Conservation (phyloP, 1,140 invertebrate species). For the Asobara japonica region DNA sequence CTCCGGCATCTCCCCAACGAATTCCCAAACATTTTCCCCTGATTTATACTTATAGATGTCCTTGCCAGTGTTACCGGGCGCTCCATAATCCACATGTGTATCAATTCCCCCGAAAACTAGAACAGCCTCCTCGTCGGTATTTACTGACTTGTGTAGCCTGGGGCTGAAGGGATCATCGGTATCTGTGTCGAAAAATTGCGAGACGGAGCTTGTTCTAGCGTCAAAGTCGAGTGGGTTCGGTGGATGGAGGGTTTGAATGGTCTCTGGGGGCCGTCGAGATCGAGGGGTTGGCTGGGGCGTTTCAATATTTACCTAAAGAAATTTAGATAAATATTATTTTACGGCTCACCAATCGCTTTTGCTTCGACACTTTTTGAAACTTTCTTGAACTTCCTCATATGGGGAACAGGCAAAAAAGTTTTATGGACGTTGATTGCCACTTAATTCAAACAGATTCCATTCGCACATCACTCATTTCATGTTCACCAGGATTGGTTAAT, state of each 20-base stretch:
- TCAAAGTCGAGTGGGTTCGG: constrained; percentile 31
- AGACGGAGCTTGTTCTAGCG: constrained; percentile 31
- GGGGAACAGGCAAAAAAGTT: too few species aligned
- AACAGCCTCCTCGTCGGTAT: constrained; percentile 60
- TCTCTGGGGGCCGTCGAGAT: background rate
- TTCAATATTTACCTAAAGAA: constrained; percentile 17
- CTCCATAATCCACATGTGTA: constrained; percentile 66
- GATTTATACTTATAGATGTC: constrained; percentile 69
- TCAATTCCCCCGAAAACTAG: constrained; percentile 72
- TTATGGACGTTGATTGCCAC: too few species aligned
- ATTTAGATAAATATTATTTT: too few species aligned
- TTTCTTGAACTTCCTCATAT: too few species aligned
- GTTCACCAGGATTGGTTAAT: too few species aligned
- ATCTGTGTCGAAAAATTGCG: constrained; percentile 35
- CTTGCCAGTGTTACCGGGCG: constrained; percentile 67
- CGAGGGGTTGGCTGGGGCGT: constrained; percentile 22
- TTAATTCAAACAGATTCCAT: too few species aligned
- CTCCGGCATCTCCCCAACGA: constrained; percentile 70
- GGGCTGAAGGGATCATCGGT: constrained; percentile 33
- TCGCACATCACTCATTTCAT: too few species aligned
- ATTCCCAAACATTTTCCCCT: constrained; percentile 69
- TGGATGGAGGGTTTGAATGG: constrained; percentile 33
- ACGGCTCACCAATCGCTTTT: too few species aligned
- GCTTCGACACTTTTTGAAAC: too few species aligned
- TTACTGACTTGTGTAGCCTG: constrained; percentile 9